phyloP scores from a whole-genome alignment of 2,797 vertebrate genomes.

The Buceros bicornis region DNA sequence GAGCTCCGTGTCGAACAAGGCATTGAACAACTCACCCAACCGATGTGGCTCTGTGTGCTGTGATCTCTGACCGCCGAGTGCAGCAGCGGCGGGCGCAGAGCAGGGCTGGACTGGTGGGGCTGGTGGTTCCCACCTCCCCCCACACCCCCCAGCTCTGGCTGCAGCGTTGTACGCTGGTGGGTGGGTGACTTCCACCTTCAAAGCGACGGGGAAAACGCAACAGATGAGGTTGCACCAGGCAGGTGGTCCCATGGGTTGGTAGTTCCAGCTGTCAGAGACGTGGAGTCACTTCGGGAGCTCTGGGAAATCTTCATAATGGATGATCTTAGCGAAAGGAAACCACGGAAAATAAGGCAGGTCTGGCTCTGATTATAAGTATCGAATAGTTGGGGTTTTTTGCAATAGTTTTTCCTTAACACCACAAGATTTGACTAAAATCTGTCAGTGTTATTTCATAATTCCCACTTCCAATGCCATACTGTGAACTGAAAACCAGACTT shows the following conservation, averaged over 20 bases:
- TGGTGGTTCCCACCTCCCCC: not conserved
- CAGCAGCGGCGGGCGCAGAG: not conserved
- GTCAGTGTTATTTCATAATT: not conserved
- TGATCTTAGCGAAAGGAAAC: not conserved
- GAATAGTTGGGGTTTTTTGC: not conserved
- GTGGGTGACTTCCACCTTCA: not conserved
- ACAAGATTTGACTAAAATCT: not conserved
- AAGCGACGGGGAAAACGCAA: not conserved
- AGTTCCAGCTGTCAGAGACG: not conserved
- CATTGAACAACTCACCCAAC: too few species aligned
- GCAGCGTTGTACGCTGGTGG: accelerated
- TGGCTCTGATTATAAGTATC: not conserved
- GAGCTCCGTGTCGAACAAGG: accelerated
- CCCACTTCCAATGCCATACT: not conserved
- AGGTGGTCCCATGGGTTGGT: not conserved
- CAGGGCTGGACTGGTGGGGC: not conserved
- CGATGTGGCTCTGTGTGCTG: accelerated
- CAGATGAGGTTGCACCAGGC: not conserved
- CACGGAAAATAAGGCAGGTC: not conserved
- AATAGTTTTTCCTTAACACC: not conserved
- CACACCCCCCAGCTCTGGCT: accelerated
- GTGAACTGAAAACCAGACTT: not conserved
- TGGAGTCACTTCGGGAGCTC: not conserved
- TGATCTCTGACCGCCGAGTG: accelerated
- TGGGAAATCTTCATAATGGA: not conserved